These are phyloP conservation scores for Pseudococcus longispinus DNA, from an alignment of 2,888 invertebrate species.

Conservation along the genomic window DNA sequence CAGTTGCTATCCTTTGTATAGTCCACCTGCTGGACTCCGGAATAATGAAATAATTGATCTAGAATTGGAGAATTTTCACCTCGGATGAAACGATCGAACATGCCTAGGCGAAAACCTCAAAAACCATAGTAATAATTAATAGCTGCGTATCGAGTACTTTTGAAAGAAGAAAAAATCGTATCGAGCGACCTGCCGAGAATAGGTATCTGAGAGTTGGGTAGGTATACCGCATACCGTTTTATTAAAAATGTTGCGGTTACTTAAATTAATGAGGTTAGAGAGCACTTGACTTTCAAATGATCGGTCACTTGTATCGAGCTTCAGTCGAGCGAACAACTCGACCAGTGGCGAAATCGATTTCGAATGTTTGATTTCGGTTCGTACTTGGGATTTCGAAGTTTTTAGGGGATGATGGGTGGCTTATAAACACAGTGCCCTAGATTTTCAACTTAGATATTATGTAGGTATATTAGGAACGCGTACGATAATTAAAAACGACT, in stretches of 20 bases:
- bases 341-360: not conserved
- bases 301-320: constrained; percentile 20
- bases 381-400: not conserved
- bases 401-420: not conserved
- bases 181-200: not conserved
- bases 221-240: not conserved
- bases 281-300: constrained; percentile 42
- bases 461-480: too few relatives aligned
- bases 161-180: not conserved
- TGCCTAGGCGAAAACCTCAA: not conserved
- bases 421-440: not conserved
- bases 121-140: constrained; percentile 7
- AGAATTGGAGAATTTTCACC: not conserved
- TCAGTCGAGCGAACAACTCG: not conserved
- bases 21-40: not conserved
- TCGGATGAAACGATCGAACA: not conserved
- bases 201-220: not conserved
- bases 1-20: not conserved
- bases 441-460: not conserved
- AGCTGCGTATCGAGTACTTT: not conserved
- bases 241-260: constrained; percentile 15
- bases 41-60: constrained; percentile 16
- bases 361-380: not conserved
- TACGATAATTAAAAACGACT: constrained; percentile 20
- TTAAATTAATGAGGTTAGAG: constrained; percentile 23